A percentile compares a stretch with the other conserved stretches of the same genome.
Evolutionary conservation across 2,797 vertebrate genomes (phyloP).

Genomic region (Semaprochilodus insignis): DNA sequence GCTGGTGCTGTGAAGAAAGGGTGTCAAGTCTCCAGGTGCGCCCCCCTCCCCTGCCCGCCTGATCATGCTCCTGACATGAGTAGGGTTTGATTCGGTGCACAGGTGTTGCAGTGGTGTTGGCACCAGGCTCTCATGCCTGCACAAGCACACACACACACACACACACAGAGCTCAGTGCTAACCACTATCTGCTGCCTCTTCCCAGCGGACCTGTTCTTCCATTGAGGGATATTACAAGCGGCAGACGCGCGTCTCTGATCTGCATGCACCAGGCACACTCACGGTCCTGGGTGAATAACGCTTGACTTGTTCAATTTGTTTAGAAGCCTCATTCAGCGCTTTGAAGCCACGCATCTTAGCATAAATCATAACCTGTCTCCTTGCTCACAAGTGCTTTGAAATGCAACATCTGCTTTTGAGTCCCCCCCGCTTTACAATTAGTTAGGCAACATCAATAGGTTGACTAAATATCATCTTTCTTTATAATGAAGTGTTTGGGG

Average conservation of each 20-base stretch:
- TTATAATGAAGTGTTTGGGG: slow-evolving; percentile 79
- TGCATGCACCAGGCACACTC: slow-evolving; percentile 78
- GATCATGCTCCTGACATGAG: slow-evolving; percentile 53
- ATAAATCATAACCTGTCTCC: slow-evolving; percentile 90
- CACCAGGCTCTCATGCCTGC: slow-evolving; percentile 76
- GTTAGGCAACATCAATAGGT: slow-evolving; percentile 85
- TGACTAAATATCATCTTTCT: slow-evolving; percentile 81
- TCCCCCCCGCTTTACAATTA: slow-evolving; percentile 84
- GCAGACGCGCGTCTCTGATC: slow-evolving; percentile 84
- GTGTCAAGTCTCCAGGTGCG: slow-evolving; percentile 82
- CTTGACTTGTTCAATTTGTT: slow-evolving; percentile 95
- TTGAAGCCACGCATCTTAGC: slow-evolving; percentile 90
- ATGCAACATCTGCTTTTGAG: slow-evolving; percentile 87
- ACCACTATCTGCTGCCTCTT: slow-evolving; percentile 72
- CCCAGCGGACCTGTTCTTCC: slow-evolving; percentile 78
- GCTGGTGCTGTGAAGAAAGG: slow-evolving; percentile 78
- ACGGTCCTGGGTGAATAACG: slow-evolving; percentile 85
- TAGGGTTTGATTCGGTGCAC: slow-evolving; percentile 65
- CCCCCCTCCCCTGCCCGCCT: slow-evolving; percentile 58
- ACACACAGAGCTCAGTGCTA: slow-evolving; percentile 64
- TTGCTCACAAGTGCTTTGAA: slow-evolving; percentile 84
- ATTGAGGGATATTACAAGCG: slow-evolving; percentile 87
- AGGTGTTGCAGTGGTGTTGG: slow-evolving; percentile 81
- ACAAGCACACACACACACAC: slow-evolving; percentile 45
- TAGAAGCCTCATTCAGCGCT: slow-evolving; percentile 82